Evolutionary conservation across 2,888 invertebrate species (phyloP).

Genomic region (Callyntrura guangdongensis): DNA sequence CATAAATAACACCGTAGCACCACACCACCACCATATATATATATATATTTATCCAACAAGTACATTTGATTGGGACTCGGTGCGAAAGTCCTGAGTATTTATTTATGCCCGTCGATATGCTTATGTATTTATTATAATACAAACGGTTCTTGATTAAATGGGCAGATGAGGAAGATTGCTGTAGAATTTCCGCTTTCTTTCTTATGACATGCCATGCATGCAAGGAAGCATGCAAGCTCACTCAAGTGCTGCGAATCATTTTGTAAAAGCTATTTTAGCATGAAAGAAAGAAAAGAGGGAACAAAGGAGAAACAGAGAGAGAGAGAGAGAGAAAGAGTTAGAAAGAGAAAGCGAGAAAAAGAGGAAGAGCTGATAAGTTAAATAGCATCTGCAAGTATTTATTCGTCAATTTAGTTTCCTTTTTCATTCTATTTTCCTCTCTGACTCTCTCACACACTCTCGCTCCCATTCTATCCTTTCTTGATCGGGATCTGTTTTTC

Average conservation of each 20-base stretch:
- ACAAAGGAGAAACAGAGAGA: slow-evolving; percentile 4
- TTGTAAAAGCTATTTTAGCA: slow-evolving; percentile 54
- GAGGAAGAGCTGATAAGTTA: slow-evolving; percentile 75
- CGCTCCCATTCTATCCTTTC: slow-evolving; percentile 23
- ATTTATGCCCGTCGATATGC: slow-evolving; percentile 30
- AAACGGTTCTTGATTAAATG: slow-evolving; percentile 75
- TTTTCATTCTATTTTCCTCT: slow-evolving; percentile 45
- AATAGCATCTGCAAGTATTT: slow-evolving; percentile 78
- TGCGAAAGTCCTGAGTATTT: not conserved
- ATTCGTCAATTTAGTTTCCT: slow-evolving; percentile 78
- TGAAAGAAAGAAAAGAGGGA: slow-evolving; percentile 29
- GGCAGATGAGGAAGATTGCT: slow-evolving; percentile 73
- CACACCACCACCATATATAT: not conserved
- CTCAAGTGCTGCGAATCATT: slow-evolving; percentile 69
- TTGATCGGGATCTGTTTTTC: slow-evolving; percentile 74
- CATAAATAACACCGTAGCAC: not conserved
- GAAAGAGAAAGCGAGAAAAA: slow-evolving; percentile 28
- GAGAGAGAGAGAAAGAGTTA: not conserved
- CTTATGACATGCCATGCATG: slow-evolving; percentile 57
- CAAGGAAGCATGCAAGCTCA: slow-evolving; percentile 1
- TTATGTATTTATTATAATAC: slow-evolving; percentile 71
- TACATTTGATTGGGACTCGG: slow-evolving; percentile 29
- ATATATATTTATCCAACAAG: slow-evolving; percentile 15
- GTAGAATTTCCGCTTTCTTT: slow-evolving; percentile 59
- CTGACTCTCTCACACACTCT: slow-evolving; percentile 22